These are phyloP conservation scores for Drosophila antonietae DNA, from an alignment of 2,888 invertebrate genomes.

Conservation along the genomic window DNA sequence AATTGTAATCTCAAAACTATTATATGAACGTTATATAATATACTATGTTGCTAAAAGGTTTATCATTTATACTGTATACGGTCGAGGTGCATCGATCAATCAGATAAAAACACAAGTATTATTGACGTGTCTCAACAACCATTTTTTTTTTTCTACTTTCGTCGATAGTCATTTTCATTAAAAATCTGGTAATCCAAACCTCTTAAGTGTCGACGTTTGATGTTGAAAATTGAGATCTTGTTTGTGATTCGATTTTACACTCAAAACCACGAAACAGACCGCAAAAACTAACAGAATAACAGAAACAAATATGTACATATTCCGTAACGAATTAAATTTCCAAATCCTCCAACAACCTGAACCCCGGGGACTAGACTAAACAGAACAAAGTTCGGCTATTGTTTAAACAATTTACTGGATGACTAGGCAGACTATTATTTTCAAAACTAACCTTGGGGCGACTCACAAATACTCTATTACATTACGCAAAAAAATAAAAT, in stretches of 20 bases:
- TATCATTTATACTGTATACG: constrained; percentile 10
- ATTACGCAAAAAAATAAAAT: not conserved
- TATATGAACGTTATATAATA: constrained; percentile 17
- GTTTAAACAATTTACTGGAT: constrained; percentile 9
- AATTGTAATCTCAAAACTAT: constrained; percentile 41
- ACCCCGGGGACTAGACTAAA: constrained; percentile 25
- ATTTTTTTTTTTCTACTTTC: not conserved
- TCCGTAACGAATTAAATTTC: constrained; percentile 29
- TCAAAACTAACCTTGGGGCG: not conserved
- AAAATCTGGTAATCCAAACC: constrained; percentile 39
- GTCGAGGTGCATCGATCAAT: constrained; percentile 20
- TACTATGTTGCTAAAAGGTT: not conserved
- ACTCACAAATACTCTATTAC: not conserved
- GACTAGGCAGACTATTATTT: constrained; percentile 1
- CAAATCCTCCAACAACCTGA: constrained; percentile 17
- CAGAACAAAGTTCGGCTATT: constrained; percentile 22
- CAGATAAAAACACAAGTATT: constrained; percentile 30
- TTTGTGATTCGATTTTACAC: constrained; percentile 33
- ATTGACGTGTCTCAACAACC: constrained; percentile 14
- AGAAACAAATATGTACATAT: not conserved
- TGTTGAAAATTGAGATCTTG: constrained; percentile 32
- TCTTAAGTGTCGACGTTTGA: constrained; percentile 13
- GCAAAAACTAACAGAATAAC: constrained; percentile 40
- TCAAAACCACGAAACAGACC: constrained; percentile 35
- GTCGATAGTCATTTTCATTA: constrained; percentile 14